Percentiles rank a stretch among this genome's conserved stretches.
These are phyloP conservation scores for Acanthurus leucopareius DNA, from an alignment of 2,797 vertebrate genomes.

Conservation along the genomic window DNA sequence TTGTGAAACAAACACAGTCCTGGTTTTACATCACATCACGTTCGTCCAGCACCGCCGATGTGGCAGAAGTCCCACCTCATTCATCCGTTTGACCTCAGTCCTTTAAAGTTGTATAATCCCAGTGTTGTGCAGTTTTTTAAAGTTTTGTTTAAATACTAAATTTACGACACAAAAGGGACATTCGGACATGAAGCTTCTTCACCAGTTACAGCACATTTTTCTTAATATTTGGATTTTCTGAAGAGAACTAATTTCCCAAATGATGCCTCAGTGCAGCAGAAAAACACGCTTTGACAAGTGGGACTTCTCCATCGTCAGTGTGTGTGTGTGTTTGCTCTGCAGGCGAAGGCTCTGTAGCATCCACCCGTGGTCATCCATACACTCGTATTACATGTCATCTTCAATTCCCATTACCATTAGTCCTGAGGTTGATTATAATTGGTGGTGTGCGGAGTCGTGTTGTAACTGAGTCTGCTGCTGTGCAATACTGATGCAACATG, in stretches of 20 bases:
- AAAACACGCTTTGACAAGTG: background rate
- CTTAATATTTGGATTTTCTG: background rate
- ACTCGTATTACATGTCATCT: constrained; percentile 55
- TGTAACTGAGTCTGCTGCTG: constrained; percentile 46
- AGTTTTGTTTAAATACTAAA: background rate
- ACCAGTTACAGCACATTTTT: background rate
- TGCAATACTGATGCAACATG: constrained; percentile 73
- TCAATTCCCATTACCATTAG: constrained; percentile 71
- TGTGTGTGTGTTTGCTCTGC: constrained; percentile 3
- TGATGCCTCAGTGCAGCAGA: background rate
- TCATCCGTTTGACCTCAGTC: constrained; percentile 19
- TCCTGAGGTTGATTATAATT: constrained; percentile 55
- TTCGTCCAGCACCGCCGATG: constrained; percentile 1
- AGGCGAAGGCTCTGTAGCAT: background rate
- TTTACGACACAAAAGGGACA: background rate
- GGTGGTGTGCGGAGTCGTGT: constrained; percentile 39
- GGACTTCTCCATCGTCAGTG: background rate
- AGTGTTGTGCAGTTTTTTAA: background rate
- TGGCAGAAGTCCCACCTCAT: constrained; percentile 19
- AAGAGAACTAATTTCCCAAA: background rate
- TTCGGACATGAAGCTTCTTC: no score
- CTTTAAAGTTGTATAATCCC: background rate
- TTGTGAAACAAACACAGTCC: background rate
- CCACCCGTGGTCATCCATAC: constrained; percentile 38
- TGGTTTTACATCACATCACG: background rate